A percentile compares a stretch with the other conserved stretches of the same genome.
Evolutionary conservation across 2,113 vertebrate genomes (phyloP).

Genomic region (Rhegmatorhina hoffmannsi): DNA sequence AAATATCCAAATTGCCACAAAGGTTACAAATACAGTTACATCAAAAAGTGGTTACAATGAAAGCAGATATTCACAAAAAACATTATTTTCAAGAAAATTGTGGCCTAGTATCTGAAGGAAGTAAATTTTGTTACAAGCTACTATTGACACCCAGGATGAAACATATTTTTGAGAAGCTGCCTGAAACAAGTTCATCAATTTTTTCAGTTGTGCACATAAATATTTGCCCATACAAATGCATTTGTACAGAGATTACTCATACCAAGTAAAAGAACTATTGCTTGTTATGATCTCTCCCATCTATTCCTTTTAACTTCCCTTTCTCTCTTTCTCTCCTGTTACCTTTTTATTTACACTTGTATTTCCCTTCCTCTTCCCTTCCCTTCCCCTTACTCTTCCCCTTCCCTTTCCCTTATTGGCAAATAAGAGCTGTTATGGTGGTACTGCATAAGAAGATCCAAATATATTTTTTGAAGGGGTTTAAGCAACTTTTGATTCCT

Average conservation of each 20-base stretch:
- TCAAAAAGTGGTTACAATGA: background rate
- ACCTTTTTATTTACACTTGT: too few species aligned
- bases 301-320: background rate
- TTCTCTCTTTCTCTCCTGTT: background rate
- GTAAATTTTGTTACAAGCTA: background rate
- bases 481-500: background rate
- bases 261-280: background rate
- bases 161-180: background rate
- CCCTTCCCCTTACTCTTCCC: background rate
- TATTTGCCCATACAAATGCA: background rate
- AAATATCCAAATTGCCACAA: background rate
- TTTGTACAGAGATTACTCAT: background rate
- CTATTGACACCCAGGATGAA: background rate
- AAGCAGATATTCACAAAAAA: background rate
- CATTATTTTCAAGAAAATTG: background rate
- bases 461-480: background rate
- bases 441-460: background rate
- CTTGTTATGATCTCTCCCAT: background rate
- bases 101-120: background rate
- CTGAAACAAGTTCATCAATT: background rate
- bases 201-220: background rate
- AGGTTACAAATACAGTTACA: background rate
- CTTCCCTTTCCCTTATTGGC: background rate
- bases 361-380: background rate
- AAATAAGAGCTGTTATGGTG: background rate